These are phyloP conservation scores for Gadopsis bispinosus DNA, from an alignment of 2,797 vertebrate genomes.

Conservation along the genomic window DNA sequence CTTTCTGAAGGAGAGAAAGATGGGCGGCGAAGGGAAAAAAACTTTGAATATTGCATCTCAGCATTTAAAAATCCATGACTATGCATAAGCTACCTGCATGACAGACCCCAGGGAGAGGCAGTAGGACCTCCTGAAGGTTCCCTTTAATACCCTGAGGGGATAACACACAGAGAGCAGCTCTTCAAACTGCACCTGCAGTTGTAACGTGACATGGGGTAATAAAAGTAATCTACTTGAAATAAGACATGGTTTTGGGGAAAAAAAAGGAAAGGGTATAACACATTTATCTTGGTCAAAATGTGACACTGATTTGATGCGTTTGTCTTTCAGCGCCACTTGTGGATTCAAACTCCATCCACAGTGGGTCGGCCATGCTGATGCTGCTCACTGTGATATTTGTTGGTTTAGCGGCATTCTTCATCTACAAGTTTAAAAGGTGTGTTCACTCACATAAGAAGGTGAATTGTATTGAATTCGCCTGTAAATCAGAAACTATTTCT, in stretches of 20 bases:
- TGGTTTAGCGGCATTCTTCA: constrained; percentile 93
- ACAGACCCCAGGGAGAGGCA: constrained; percentile 50
- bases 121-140: constrained; percentile 65
- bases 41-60: constrained; percentile 81
- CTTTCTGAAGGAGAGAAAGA: constrained; percentile 71
- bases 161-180: constrained; percentile 48
- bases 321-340: constrained; percentile 90
- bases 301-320: neutral
- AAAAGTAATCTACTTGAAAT: constrained; percentile 50
- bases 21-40: constrained; percentile 61
- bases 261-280: neutral
- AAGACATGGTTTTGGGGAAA: constrained; percentile 9
- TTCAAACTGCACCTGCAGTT: constrained; percentile 36
- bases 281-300: constrained; percentile 24
- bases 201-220: constrained; percentile 46
- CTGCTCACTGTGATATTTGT: constrained; percentile 92
- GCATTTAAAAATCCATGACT: constrained; percentile 80
- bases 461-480: neutral
- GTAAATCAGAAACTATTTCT: neutral
- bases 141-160: constrained; percentile 61
- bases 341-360: constrained; percentile 91
- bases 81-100: constrained; percentile 69
- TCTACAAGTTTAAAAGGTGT: constrained; percentile 99
- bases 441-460: neutral
- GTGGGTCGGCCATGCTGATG: constrained; percentile 95